A percentile compares a stretch with the other conserved stretches of the same genome.
These are phyloP conservation scores for Polydrusus tereticollis DNA, from an alignment of 2,888 invertebrate species.

Conservation along the genomic window DNA sequence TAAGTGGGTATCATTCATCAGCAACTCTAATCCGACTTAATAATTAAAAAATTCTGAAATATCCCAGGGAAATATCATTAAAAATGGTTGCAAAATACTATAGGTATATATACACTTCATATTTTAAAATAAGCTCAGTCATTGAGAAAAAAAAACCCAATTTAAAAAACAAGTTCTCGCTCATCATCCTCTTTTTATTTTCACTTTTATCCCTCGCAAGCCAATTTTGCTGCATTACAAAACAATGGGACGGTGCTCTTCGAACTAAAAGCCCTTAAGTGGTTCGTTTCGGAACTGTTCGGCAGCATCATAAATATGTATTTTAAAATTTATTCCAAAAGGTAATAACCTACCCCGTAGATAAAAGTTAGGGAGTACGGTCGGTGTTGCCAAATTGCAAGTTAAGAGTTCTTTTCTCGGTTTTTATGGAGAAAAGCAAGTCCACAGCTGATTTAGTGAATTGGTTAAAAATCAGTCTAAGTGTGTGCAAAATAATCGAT, in stretches of 20 bases:
- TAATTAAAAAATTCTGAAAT: too few relatives aligned
- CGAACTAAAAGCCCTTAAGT: constrained; percentile 32
- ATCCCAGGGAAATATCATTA: too few relatives aligned
- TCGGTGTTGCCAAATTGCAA: constrained; percentile 14
- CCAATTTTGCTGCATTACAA: constrained; percentile 26
- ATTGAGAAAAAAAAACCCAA: background rate
- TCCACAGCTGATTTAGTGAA: too few relatives aligned
- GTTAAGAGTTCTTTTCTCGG: too few relatives aligned
- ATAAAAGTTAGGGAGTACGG: background rate
- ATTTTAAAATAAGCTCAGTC: background rate
- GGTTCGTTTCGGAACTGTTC: constrained; percentile 26
- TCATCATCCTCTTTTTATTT: background rate
- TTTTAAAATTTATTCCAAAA: constrained; percentile 32
- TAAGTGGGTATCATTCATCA: too few relatives aligned
- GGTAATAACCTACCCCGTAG: constrained; percentile 9
- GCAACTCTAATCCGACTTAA: too few relatives aligned
- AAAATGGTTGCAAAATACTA: too few relatives aligned
- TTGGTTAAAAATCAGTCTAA: too few relatives aligned
- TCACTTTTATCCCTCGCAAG: constrained; percentile 4
- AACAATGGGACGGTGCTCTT: constrained; percentile 32
- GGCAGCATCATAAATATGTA: constrained; percentile 32
- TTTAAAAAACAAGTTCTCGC: constrained; percentile 3
- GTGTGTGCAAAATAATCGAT: too few relatives aligned
- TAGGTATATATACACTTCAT: too few relatives aligned
- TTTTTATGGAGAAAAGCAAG: too few relatives aligned